phyloP scores from a whole-genome alignment of 2,113 vertebrate species.

The Heptranchias perlo region DNA sequence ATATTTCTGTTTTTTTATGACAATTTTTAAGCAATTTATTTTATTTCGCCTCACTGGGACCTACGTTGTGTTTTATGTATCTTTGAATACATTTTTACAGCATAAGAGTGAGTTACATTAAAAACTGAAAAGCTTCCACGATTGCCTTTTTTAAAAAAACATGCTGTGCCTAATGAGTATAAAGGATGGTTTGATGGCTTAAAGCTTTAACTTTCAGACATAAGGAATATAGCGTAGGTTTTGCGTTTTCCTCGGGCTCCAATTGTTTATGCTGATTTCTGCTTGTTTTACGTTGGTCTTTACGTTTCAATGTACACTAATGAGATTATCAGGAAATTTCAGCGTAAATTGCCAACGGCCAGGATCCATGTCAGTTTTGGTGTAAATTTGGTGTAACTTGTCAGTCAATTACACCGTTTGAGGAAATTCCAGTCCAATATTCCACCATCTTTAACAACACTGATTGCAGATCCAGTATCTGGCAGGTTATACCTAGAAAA shows the following conservation, averaged over 20 bases:
- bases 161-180: neutral
- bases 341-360: too few species aligned
- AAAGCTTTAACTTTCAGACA: neutral
- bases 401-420: neutral
- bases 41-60: neutral
- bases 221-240: neutral
- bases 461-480: too few species aligned
- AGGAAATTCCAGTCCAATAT: neutral
- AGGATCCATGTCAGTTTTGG: too few species aligned
- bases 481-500: too few species aligned
- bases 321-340: too few species aligned
- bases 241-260: neutral
- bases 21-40: too few species aligned
- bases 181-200: neutral
- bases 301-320: too few species aligned
- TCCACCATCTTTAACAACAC: neutral
- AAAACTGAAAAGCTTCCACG: neutral
- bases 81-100: neutral
- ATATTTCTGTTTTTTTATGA: neutral
- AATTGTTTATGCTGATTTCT: neutral
- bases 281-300: neutral
- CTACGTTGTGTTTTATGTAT: neutral
- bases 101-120: neutral
- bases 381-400: neutral
- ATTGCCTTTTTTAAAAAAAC: neutral